Percentiles rank a stretch among this genome's conserved stretches.
phyloP scores from a whole-genome alignment of 2,797 vertebrate genomes.

The Gallirallus australis region DNA sequence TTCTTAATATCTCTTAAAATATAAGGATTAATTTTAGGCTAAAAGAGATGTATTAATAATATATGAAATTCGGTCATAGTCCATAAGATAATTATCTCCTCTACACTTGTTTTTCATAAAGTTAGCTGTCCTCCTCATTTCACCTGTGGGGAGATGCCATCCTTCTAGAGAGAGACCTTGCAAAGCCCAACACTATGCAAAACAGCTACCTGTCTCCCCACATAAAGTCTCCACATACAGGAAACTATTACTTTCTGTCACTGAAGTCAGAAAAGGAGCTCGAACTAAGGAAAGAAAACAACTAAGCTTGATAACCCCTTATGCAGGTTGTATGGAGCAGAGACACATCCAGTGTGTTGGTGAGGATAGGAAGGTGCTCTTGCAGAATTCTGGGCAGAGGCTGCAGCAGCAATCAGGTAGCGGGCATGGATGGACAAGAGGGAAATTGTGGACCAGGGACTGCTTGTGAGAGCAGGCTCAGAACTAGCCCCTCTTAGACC shows the following conservation, averaged over 20 bases:
- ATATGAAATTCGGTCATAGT: not conserved
- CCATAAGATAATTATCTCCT: not conserved
- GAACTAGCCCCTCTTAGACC: not conserved
- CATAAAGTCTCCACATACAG: not conserved
- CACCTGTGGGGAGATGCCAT: not conserved
- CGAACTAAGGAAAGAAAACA: not conserved
- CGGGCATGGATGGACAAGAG: rapidly evolving
- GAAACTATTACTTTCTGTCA: not conserved
- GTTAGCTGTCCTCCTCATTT: not conserved
- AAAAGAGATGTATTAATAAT: not conserved
- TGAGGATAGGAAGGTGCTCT: rapidly evolving
- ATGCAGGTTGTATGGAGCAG: not conserved
- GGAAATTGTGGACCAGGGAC: not conserved
- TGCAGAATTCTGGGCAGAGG: not conserved
- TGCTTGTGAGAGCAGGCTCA: not conserved
- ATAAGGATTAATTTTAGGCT: not conserved
- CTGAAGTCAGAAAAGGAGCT: not conserved
- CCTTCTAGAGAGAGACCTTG: not conserved
- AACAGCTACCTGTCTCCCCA: not conserved
- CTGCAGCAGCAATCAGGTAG: not conserved
- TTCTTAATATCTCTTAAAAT: not conserved
- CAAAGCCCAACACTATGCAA: not conserved
- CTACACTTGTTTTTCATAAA: not conserved
- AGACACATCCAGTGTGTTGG: rapidly evolving
- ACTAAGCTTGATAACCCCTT: not conserved